phyloP scores from a whole-genome alignment of 2,113 vertebrate genomes.

The Hipposideros armiger region DNA sequence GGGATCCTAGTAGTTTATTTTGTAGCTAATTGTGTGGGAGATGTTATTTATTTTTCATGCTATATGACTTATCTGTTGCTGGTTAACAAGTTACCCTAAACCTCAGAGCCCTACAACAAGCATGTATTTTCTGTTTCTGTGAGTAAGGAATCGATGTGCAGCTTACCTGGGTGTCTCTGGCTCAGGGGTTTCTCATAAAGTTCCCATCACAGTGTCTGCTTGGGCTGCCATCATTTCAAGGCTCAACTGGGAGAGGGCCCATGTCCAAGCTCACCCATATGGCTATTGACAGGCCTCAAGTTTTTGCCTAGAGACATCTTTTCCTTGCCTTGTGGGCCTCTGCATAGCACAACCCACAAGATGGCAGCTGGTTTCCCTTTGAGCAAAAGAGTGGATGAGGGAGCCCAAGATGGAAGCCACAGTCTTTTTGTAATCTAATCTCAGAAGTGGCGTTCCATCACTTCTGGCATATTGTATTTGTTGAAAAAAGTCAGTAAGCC shows the following conservation, averaged over 20 bases:
- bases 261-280: neutral
- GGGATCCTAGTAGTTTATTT: neutral
- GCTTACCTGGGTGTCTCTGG: neutral
- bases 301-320: neutral
- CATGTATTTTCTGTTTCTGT: neutral
- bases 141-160: neutral
- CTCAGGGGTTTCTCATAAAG: neutral
- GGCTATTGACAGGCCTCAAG: neutral
- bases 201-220: neutral
- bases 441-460: neutral
- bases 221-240: neutral
- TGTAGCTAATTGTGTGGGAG: neutral
- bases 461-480: neutral
- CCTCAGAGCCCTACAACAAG: neutral
- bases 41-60: slow-evolving; percentile 27
- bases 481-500: neutral
- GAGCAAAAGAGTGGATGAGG: neutral
- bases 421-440: slow-evolving; percentile 24
- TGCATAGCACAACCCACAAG: neutral
- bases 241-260: neutral
- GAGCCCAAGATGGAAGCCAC: neutral
- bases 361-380: neutral
- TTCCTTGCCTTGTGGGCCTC: neutral
- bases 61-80: neutral
- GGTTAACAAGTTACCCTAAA: slow-evolving; percentile 20